These are phyloP conservation scores for Vulpes lagopus DNA, from an alignment of 2,113 vertebrate genomes.

Conservation along the genomic window DNA sequence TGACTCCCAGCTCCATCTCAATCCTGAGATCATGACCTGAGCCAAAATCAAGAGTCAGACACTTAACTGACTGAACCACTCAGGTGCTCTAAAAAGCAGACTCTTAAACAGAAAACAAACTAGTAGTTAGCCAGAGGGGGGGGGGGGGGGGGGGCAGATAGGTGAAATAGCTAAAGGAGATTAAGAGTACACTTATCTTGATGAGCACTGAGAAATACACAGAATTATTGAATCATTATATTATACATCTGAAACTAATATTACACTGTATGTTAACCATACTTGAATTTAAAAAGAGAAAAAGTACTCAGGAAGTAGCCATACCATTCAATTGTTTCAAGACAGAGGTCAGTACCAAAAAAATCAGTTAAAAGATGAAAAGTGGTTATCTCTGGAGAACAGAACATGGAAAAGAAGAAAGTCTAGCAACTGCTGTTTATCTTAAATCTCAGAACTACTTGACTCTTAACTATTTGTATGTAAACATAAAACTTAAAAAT, in stretches of 20 bases:
- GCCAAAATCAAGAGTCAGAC: not conserved
- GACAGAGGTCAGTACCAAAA: not conserved
- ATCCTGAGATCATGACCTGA: not conserved
- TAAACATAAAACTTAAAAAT: conserved; percentile 34
- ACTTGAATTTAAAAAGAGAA: not conserved
- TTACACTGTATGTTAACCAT: not conserved
- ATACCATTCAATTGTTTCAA: not conserved
- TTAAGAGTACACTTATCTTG: not conserved
- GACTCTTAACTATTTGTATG: not conserved
- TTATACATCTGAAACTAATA: not conserved
- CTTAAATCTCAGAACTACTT: not conserved
- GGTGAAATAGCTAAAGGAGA: not conserved
- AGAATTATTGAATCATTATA: not conserved
- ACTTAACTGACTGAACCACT: not conserved
- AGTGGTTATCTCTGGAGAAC: not conserved
- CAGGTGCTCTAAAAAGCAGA: not conserved
- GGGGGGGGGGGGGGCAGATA: not conserved
- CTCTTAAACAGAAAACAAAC: not conserved
- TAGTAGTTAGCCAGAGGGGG: not conserved
- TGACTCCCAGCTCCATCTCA: not conserved
- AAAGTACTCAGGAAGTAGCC: conserved; percentile 4
- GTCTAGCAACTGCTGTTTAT: not conserved
- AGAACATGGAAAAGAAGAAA: conserved; percentile 23
- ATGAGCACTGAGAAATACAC: not conserved
- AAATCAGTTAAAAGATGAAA: conserved; percentile 2